phyloP scores from a whole-genome alignment of 2,113 vertebrate genomes.

The Austrofundulus limnaeus region DNA sequence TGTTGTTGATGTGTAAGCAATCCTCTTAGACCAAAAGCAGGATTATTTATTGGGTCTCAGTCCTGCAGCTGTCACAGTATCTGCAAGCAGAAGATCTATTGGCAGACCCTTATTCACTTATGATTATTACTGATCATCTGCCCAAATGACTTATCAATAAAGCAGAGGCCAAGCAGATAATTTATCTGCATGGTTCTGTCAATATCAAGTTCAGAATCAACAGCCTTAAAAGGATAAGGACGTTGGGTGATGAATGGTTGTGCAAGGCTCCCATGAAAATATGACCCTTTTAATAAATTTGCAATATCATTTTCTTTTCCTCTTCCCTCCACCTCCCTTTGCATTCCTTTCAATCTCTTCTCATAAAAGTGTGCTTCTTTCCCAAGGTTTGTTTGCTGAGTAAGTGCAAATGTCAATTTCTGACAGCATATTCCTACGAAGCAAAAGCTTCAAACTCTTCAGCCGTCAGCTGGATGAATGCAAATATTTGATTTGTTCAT shows the following conservation, averaged over 20 bases:
- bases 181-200: constrained; percentile 82
- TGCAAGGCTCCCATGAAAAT: constrained; percentile 64
- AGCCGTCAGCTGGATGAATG: constrained; percentile 37
- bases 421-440: constrained; percentile 33
- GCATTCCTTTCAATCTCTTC: constrained; percentile 34
- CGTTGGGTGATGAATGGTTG: constrained; percentile 74
- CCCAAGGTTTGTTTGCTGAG: constrained; percentile 56
- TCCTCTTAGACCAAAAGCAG: constrained; percentile 74
- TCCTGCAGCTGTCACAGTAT: constrained; percentile 44
- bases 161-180: constrained; percentile 73
- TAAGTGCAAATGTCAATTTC: constrained; percentile 28
- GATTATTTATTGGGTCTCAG: constrained; percentile 53
- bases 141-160: constrained; percentile 85
- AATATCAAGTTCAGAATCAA: constrained; percentile 83
- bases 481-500: constrained; percentile 47
- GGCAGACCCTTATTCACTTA: constrained; percentile 80
- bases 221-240: constrained; percentile 81
- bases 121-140: constrained; percentile 88
- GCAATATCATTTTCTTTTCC: constrained; percentile 45
- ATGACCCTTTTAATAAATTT: constrained; percentile 76
- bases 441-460: constrained; percentile 38
- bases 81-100: constrained; percentile 67
- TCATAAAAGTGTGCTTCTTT: constrained; percentile 38
- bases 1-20: constrained; percentile 67
- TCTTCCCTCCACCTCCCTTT: constrained; percentile 32